These are phyloP conservation scores for Mesorhabditis belari DNA, from an alignment of 2,888 invertebrate species.

Conservation along the genomic window DNA sequence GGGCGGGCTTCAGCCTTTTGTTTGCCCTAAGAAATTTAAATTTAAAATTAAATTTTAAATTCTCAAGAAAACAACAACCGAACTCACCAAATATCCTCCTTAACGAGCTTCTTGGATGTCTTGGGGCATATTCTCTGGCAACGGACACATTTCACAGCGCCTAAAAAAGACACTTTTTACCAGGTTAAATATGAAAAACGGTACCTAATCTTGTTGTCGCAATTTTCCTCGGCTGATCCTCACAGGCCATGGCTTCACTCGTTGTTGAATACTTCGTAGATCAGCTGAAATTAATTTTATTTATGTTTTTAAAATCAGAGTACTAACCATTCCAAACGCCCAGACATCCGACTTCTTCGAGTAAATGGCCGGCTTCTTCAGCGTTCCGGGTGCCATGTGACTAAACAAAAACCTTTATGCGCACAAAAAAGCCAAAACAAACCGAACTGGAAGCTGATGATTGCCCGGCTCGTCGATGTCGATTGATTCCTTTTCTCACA, in stretches of 20 bases:
- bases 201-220: background rate
- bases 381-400: conserved; percentile 42
- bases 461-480: background rate
- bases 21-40: too few relatives aligned
- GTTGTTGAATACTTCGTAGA: conserved; percentile 16
- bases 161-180: too few relatives aligned
- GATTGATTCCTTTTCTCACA: conserved; percentile 1
- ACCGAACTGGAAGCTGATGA: background rate
- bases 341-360: conserved; percentile 29
- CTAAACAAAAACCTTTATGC: too few relatives aligned
- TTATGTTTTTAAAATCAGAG: background rate
- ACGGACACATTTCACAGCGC: too few relatives aligned
- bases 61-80: too few relatives aligned
- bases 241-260: conserved; percentile 19
- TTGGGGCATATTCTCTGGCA: too few relatives aligned
- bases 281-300: background rate
- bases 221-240: background rate
- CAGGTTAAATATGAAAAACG: too few relatives aligned
- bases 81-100: too few relatives aligned
- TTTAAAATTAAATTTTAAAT: too few relatives aligned
- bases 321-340: conserved; percentile 26
- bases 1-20: too few relatives aligned
- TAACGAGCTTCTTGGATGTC: too few relatives aligned
- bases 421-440: too few relatives aligned
- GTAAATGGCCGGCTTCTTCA: conserved; percentile 14